These are phyloP conservation scores for Drosophila picticornis DNA, from an alignment of 2,888 invertebrate genomes.

Conservation along the genomic window DNA sequence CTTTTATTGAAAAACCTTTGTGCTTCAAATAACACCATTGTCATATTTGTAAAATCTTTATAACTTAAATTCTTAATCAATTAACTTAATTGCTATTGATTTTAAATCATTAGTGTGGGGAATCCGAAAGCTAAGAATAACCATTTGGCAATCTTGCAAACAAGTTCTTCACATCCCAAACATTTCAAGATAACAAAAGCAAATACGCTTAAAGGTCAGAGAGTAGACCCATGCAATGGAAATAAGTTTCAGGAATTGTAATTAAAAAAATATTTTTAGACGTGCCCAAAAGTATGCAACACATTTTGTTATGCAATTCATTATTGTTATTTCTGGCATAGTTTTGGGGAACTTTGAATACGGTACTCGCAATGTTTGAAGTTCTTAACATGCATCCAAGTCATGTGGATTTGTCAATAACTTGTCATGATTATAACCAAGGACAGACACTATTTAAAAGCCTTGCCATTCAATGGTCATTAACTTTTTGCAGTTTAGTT, in stretches of 20 bases:
- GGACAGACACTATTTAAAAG: constrained; percentile 1
- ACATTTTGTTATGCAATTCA: not conserved
- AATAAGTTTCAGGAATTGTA: not conserved
- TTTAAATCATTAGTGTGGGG: not conserved
- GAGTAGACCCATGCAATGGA: not conserved
- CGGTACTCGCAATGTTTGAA: not conserved
- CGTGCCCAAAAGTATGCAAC: constrained; percentile 15
- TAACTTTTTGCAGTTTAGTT: constrained; percentile 1
- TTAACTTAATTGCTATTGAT: constrained; percentile 5
- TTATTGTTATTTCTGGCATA: not conserved
- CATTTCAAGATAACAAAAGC: not conserved
- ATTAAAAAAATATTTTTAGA: not conserved
- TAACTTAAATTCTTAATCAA: not conserved
- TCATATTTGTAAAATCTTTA: not conserved
- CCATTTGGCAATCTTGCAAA: not conserved
- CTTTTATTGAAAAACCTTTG: not conserved
- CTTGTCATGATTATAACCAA: constrained; percentile 11
- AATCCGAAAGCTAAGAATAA: not conserved
- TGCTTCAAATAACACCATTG: constrained; percentile 1
- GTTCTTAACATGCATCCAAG: not conserved
- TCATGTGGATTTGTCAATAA: constrained; percentile 4
- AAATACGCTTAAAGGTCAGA: not conserved
- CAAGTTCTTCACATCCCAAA: not conserved
- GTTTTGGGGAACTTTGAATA: not conserved
- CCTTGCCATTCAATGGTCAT: constrained; percentile 7